Conservation (phyloP, 2,113 vertebrate genomes). For the Canis aureus region DNA sequence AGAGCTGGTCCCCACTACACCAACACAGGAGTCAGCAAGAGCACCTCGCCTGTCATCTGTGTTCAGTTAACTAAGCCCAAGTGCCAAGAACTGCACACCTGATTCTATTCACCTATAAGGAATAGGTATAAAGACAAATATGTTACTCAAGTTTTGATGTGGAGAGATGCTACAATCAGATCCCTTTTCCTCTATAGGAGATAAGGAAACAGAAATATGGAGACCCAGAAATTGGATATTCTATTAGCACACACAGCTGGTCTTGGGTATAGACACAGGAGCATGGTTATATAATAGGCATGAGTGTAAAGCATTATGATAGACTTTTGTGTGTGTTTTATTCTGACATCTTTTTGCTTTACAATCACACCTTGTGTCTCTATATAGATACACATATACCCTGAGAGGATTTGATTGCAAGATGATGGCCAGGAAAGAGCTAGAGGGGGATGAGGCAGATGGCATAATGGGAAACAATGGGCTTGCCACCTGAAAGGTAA, state of each 20-base stretch:
- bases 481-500: background rate
- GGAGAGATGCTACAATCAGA: background rate
- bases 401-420: background rate
- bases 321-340: background rate
- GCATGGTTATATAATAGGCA: background rate
- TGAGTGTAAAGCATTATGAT: background rate
- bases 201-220: background rate
- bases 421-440: background rate
- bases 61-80: background rate
- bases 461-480: background rate
- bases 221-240: background rate
- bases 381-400: background rate
- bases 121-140: conserved; percentile 39
- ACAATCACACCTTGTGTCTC: background rate
- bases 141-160: background rate
- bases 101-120: conserved; percentile 11
- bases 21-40: background rate
- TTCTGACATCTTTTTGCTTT: background rate
- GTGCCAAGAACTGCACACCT: conserved; percentile 21
- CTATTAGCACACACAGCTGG: background rate
- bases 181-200: background rate
- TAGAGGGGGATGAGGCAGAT: background rate
- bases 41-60: background rate
- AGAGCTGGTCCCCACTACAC: background rate
- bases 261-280: background rate